A percentile compares a stretch with the other conserved stretches of the same genome.
Conservation (phyloP, 2,888 invertebrate genomes). For the Apamea monoglypha region DNA sequence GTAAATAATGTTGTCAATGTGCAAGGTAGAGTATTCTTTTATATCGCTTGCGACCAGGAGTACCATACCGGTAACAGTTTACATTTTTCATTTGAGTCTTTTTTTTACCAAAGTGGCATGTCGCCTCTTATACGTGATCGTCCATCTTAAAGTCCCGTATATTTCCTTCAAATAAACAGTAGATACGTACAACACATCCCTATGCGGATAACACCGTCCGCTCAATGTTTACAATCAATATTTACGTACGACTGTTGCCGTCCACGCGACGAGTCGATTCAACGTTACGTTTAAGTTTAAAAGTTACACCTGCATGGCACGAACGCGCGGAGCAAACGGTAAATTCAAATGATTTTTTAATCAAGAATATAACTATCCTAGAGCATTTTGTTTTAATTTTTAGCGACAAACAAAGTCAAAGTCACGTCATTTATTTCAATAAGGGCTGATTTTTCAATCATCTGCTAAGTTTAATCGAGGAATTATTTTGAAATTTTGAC, state of each 20-base stretch:
- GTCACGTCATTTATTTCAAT: too few species aligned
- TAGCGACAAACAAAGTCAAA: not conserved
- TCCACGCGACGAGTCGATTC: constrained; percentile 11
- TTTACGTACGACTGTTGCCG: constrained; percentile 32
- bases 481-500: too few species aligned
- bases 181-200: not conserved
- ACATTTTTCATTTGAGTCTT: too few species aligned
- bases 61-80: too few species aligned
- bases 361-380: not conserved
- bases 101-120: too few species aligned
- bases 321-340: not conserved
- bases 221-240: constrained; percentile 54
- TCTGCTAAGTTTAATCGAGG: too few species aligned
- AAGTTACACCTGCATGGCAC: not conserved
- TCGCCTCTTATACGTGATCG: not conserved
- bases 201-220: constrained; percentile 16
- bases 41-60: too few species aligned
- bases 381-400: not conserved
- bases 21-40: too few species aligned
- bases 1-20: too few species aligned
- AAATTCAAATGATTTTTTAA: not conserved
- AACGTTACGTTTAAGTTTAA: not conserved
- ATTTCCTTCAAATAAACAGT: constrained; percentile 20
- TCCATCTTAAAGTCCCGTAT: constrained; percentile 6
- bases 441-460: too few species aligned